These are phyloP conservation scores for Solenopsis fugax DNA, from an alignment of 1,140 invertebrate species.

Conservation along the genomic window DNA sequence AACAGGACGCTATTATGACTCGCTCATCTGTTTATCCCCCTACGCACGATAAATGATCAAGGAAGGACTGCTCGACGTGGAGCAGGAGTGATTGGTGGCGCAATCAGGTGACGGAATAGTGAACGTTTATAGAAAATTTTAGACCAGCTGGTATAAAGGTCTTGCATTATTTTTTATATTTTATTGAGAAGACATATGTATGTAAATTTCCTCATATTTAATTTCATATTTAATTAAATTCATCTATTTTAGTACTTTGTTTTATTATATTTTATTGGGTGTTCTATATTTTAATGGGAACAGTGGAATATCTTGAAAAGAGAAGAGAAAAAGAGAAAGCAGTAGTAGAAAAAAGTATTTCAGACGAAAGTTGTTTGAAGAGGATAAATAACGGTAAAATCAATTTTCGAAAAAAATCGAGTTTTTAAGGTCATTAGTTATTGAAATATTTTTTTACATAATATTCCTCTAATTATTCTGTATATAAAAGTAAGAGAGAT, in stretches of 20 bases:
- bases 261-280: background rate
- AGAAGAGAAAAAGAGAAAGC: too few relatives aligned
- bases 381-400: too few relatives aligned
- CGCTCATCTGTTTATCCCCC: background rate
- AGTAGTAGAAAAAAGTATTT: too few relatives aligned
- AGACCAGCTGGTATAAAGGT: background rate
- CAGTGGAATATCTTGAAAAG: too few relatives aligned
- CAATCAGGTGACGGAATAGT: background rate
- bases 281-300: too few relatives aligned
- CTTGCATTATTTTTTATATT: background rate
- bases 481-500: too few relatives aligned
- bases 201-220: background rate
- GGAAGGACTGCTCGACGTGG: background rate
- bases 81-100: conserved; percentile 31
- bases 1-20: background rate
- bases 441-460: too few relatives aligned
- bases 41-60: too few relatives aligned
- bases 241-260: background rate
- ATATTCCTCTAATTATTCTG: too few relatives aligned
- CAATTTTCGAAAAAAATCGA: too few relatives aligned
- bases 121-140: background rate
- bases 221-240: background rate
- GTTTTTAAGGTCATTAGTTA: too few relatives aligned
- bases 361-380: too few relatives aligned
- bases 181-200: background rate